phyloP scores from a whole-genome alignment of 1,140 invertebrate genomes.

The Anagrus nilaparvatae region DNA sequence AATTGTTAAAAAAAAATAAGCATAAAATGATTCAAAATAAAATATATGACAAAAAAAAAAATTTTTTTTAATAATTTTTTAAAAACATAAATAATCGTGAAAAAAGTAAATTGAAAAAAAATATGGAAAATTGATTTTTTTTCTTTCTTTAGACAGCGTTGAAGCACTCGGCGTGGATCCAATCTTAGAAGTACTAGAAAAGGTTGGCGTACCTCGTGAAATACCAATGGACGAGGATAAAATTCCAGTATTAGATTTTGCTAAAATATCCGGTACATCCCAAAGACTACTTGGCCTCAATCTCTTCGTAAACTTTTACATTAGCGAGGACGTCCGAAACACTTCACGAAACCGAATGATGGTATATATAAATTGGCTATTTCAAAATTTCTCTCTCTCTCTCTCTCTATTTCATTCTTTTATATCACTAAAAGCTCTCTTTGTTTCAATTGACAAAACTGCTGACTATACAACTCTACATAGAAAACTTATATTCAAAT shows the following conservation, averaged over 20 bases:
- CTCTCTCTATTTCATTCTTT: no score
- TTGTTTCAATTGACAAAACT: no score
- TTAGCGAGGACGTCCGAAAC: slow-evolving; percentile 54
- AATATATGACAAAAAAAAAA: no score
- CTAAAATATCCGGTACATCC: slow-evolving; percentile 39
- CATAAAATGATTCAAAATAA: no score
- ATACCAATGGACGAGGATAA: slow-evolving; percentile 34
- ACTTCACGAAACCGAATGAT: slow-evolving; percentile 53
- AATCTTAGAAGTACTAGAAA: slow-evolving; percentile 41
- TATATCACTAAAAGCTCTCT: no score
- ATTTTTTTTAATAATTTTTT: no score
- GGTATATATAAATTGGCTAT: slow-evolving; percentile 37
- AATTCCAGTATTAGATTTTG: slow-evolving; percentile 38
- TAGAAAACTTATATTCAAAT: no score
- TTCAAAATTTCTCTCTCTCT: no score
- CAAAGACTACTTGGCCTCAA: slow-evolving; percentile 48
- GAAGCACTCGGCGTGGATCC: slow-evolving; percentile 48
- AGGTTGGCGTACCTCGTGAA: slow-evolving; percentile 39
- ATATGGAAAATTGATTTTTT: no score
- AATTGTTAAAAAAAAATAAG: no score
- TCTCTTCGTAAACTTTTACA: slow-evolving; percentile 52
- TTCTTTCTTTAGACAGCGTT: slow-evolving; percentile 40
- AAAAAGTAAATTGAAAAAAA: no score
- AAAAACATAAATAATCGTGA: not conserved
- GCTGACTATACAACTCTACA: no score